Base-by-base conservation (phyloP, 2,113 vertebrate species). In the Cryptomyrus ogoouensis region DNA sequence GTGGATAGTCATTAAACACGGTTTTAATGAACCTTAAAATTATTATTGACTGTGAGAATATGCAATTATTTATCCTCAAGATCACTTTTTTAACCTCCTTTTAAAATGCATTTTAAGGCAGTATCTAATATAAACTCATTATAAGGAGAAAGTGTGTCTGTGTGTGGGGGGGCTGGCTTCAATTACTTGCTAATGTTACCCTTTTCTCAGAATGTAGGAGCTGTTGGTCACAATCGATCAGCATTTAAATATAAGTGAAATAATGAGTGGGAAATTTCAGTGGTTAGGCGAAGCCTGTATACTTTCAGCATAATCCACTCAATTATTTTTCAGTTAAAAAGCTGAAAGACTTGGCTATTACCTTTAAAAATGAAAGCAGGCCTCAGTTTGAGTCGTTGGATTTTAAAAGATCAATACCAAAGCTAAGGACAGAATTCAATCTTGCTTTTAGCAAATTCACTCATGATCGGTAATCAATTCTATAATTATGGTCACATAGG, bases 201-300 rank as follows among this genome's bases (percentile, higher is more conserved):
- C 39, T 47, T 84, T 84, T 84, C 44, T 84, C 39, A 84, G 8
- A 84, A 44, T 10, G 35, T 42, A 6, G 42, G 42, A 39, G 35
- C 42, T 83, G 83, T 44, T 84, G 83, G 24, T 84, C 83, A 84
- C 42, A 44, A 84, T 84, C 24, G 83, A 84, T 84, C 83, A 84
- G 83, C 83, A 84, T 84, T 84, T 84, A 84, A 84, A 84, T 84
- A 47, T 84, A 47, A 84, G 83, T 84, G 83, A 44, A 84, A 44
- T 84, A 84, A 84, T 84, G 83, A 84, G 42, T n/a, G 44, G 44
- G 44, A 46, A 47, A 46, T 46, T 84, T 84, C 83, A n/a, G 83
- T 46, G 8, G 19, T 84, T 46, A 84, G 42, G 10, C 1, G 1
- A 84, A 84, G 46, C 83, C 83, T n/a, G 17, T 84, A 84, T 24